Evolutionary conservation across 2,797 vertebrate genomes (phyloP), one percentile per base, ranked within the genome.

Genomic region (Phataginus tetradactyla): DNA sequence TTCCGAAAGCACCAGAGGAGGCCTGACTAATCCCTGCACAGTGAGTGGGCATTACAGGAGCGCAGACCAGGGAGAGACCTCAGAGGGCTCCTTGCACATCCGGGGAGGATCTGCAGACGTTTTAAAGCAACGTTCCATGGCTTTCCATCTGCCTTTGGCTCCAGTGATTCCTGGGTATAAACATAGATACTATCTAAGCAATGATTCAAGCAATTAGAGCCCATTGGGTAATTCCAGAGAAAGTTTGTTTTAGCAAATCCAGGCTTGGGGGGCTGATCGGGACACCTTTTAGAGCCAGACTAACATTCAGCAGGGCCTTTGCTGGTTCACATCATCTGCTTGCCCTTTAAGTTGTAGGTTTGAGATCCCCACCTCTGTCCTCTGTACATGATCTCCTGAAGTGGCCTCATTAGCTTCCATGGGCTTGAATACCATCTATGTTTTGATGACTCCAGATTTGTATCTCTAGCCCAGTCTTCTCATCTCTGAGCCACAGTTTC

Each of bases 81-180:
- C 39, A 7, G 27, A 37, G 55, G 55, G 64, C 34, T 23, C 15
- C 79, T 27, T 39, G 34, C 61, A 29, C 59, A n/a, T 42, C 37
- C 37, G 74, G 78, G 49, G 88, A 92, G 49, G 79, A 79, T 49
- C 71, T 79, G 37, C 12, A 0, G 9, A 87, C n/a, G 51, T 92
- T 85, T 90, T 23, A 87, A 83, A 74, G 64, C 5, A 90, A 34
- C 8, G 37, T 90, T 78, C 84, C 39, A 10, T 75, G 81, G 71
- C 27, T 57, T 86, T 86, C 80, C 42, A 51, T 91, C 78, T 94
- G 49, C 37, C 86, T 87, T 86, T 90, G 84, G 55, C 83, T 32
- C 89, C 59, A 39, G 13, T 45, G 61, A 88, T 45, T 69, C 29
- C 72, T 21, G 13, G 87, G 39, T 39, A 72, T 74, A 80, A 95